These are phyloP conservation scores for Ptilorrhoa leucosticta DNA, from an alignment of 2,113 vertebrate species.

Conservation along the genomic window DNA sequence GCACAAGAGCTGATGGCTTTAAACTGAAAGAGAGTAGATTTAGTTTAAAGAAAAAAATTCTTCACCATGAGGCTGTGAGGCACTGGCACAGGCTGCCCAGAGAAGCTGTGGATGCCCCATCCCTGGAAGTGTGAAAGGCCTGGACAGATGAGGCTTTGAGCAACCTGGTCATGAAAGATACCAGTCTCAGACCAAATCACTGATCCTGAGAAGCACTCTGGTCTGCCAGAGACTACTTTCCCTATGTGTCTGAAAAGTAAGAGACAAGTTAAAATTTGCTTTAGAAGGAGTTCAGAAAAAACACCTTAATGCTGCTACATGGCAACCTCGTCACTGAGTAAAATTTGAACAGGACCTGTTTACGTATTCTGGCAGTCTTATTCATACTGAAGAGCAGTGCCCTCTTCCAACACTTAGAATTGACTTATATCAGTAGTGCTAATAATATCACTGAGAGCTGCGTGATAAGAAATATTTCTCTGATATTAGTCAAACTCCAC, in stretches of 20 bases:
- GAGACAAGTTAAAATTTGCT: not conserved
- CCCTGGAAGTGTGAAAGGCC: not conserved
- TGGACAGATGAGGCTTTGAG: not conserved
- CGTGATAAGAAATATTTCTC: not conserved
- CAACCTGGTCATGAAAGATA: not conserved
- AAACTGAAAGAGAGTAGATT: not conserved
- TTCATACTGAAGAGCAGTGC: not conserved
- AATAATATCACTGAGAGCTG: not conserved
- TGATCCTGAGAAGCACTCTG: not conserved
- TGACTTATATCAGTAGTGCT: not conserved
- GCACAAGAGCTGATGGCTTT: not conserved
- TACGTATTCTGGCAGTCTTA: not conserved
- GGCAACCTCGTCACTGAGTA: not conserved
- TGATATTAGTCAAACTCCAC: not conserved
- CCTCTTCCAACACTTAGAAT: not conserved
- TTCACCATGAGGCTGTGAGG: not conserved
- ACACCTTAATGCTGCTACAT: not conserved
- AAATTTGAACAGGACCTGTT: not conserved
- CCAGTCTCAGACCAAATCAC: not conserved
- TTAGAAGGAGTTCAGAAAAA: not conserved
- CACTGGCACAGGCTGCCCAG: fast-evolving
- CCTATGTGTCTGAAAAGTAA: not conserved
- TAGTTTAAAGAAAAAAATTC: not conserved
- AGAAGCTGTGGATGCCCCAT: not conserved
- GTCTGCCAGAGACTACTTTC: not conserved